Conservation (phyloP, 2,888 invertebrate species). For the Orthosia gothica region DNA sequence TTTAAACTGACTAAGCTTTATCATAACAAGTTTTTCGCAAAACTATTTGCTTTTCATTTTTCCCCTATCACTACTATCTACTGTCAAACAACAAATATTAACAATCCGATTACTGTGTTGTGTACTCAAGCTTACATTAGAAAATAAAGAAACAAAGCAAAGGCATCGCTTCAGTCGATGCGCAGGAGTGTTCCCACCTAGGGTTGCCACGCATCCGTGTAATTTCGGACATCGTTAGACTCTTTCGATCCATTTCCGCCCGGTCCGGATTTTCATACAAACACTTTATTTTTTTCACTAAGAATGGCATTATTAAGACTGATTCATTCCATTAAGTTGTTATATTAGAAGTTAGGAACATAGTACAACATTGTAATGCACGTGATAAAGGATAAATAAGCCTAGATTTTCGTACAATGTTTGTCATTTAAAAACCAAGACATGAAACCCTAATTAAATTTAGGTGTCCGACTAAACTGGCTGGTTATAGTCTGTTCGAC, state of each 20-base stretch:
- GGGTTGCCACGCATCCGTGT: background rate
- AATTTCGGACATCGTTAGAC: background rate
- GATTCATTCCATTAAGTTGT: no score
- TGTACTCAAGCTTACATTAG: constrained; percentile 54
- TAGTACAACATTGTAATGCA: background rate
- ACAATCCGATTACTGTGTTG: constrained; percentile 46
- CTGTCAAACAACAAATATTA: constrained; percentile 50
- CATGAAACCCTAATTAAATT: background rate
- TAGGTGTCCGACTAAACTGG: background rate
- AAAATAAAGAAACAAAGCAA: constrained; percentile 67
- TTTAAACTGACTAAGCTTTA: background rate
- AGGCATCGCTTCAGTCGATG: constrained; percentile 62
- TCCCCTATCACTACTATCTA: constrained; percentile 16
- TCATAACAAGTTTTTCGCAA: constrained; percentile 10
- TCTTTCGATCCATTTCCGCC: background rate
- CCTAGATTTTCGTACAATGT: background rate
- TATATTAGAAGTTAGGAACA: no score
- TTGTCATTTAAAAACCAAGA: background rate
- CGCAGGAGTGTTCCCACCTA: constrained; percentile 69
- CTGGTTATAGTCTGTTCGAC: background rate
- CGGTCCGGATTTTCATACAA: background rate
- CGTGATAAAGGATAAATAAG: background rate
- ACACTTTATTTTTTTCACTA: background rate
- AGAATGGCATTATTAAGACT: background rate
- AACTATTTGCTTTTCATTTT: background rate